These are phyloP conservation scores for Collichthys lucidus DNA, from an alignment of 2,113 vertebrate species.

Conservation along the genomic window DNA sequence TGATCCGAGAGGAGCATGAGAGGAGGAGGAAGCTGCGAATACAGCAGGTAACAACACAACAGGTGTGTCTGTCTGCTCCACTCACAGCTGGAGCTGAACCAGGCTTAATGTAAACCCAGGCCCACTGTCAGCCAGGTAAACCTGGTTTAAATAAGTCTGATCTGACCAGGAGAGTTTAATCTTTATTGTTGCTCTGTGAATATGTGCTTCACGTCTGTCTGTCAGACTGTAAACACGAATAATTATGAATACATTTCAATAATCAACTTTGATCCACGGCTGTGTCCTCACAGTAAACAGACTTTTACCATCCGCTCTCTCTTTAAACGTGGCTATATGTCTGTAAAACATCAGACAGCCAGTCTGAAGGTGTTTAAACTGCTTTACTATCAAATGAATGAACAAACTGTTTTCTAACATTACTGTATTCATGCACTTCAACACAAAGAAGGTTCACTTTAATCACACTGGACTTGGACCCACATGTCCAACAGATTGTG, in stretches of 20 bases:
- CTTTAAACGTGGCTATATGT: not conserved
- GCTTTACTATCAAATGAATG: not conserved
- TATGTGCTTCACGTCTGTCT: not conserved
- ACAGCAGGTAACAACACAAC: conserved; percentile 85
- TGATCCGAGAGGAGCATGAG: conserved; percentile 91
- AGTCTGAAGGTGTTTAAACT: not conserved
- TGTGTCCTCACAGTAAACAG: not conserved
- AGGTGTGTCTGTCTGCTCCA: no score
- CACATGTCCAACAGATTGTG: no score
- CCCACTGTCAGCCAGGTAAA: not conserved
- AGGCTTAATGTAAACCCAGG: not conserved
- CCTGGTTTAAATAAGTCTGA: not conserved
- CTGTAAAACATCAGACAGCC: not conserved
- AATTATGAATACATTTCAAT: not conserved
- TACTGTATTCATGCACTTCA: not conserved
- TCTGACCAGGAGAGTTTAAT: no score
- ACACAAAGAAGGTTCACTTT: not conserved
- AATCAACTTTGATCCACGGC: not conserved
- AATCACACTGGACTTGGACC: not conserved
- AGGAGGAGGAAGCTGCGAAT: conserved; percentile 91
- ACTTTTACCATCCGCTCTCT: not conserved
- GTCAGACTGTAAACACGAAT: not conserved
- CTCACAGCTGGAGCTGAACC: not conserved
- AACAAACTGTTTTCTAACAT: not conserved
- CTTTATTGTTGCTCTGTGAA: not conserved